A percentile compares a stretch with the other conserved stretches of the same genome.
Conservation (phyloP, 2,888 invertebrate genomes). For the Catocala fraxini region DNA sequence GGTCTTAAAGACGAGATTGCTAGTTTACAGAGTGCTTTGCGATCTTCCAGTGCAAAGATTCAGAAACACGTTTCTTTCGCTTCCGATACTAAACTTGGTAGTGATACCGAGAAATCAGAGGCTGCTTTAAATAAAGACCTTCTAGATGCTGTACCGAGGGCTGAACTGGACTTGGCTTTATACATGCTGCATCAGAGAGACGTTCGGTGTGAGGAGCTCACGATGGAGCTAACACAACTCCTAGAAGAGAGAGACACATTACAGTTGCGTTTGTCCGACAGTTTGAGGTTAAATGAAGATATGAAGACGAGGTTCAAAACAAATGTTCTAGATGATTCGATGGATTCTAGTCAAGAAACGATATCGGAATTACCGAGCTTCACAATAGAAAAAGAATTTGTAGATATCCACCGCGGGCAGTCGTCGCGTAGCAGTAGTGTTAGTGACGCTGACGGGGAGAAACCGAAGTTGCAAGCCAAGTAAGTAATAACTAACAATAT, state of each 20-base stretch:
- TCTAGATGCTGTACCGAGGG: constrained; percentile 81
- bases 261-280: constrained; percentile 93
- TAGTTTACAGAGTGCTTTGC: constrained; percentile 67
- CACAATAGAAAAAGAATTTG: constrained; percentile 70
- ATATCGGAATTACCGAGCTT: constrained; percentile 68
- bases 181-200: constrained; percentile 96
- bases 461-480: constrained; percentile 82
- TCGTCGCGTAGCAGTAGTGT: constrained; percentile 78
- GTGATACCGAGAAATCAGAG: constrained; percentile 53
- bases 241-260: constrained; percentile 95
- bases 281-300: constrained; percentile 91
- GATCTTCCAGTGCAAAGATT: constrained; percentile 70
- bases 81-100: constrained; percentile 74
- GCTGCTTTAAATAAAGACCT: constrained; percentile 64
- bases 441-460: constrained; percentile 77
- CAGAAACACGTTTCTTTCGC: constrained; percentile 83
- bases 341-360: constrained; percentile 65
- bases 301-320: constrained; percentile 67
- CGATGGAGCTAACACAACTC: constrained; percentile 93
- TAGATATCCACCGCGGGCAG: constrained; percentile 74
- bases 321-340: constrained; percentile 63
- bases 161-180: constrained; percentile 93
- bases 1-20: constrained; percentile 90
- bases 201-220: constrained; percentile 95
- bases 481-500: constrained; percentile 56